Conservation (phyloP, 2,888 invertebrate species). For the Gerosis bhagava region DNA sequence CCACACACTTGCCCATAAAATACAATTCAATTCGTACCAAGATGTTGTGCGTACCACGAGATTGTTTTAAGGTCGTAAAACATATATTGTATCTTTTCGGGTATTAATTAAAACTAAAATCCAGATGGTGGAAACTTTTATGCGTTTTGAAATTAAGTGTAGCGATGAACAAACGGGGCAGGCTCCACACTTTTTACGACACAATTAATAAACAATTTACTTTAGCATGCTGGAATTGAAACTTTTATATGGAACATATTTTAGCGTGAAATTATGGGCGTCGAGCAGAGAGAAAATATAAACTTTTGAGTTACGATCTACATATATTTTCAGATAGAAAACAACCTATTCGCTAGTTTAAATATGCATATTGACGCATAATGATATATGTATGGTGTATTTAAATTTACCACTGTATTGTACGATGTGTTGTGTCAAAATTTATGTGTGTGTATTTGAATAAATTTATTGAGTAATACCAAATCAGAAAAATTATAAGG, state of each 20-base stretch:
- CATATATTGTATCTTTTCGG: slow-evolving; percentile 5
- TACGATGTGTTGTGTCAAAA: too few relatives aligned
- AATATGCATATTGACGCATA: not conserved
- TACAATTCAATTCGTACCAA: slow-evolving; percentile 1
- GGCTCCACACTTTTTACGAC: slow-evolving; percentile 38
- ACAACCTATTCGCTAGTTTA: slow-evolving; percentile 39
- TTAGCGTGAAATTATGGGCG: slow-evolving; percentile 51
- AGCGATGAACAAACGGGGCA: slow-evolving; percentile 12
- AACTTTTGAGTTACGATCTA: slow-evolving; percentile 46
- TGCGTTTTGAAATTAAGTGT: slow-evolving; percentile 19
- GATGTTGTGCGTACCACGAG: not conserved
- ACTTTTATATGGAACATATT: slow-evolving; percentile 52
- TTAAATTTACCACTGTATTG: too few relatives aligned
- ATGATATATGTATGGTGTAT: too few relatives aligned
- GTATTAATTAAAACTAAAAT: slow-evolving; percentile 21
- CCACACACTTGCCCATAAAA: slow-evolving; percentile 29
- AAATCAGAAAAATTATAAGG: too few relatives aligned
- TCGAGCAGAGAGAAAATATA: slow-evolving; percentile 40
- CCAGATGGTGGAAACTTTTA: slow-evolving; percentile 15
- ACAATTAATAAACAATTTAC: slow-evolving; percentile 57
- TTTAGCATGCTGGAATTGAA: slow-evolving; percentile 49
- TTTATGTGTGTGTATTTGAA: too few relatives aligned
- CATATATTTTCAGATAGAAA: slow-evolving; percentile 44
- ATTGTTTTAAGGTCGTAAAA: slow-evolving; percentile 20
- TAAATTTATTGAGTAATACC: too few relatives aligned